Evolutionary conservation across 2,888 invertebrate genomes (phyloP), one percentile per base, ranked within the genome.

Genomic region (Strigamia maritima): DNA sequence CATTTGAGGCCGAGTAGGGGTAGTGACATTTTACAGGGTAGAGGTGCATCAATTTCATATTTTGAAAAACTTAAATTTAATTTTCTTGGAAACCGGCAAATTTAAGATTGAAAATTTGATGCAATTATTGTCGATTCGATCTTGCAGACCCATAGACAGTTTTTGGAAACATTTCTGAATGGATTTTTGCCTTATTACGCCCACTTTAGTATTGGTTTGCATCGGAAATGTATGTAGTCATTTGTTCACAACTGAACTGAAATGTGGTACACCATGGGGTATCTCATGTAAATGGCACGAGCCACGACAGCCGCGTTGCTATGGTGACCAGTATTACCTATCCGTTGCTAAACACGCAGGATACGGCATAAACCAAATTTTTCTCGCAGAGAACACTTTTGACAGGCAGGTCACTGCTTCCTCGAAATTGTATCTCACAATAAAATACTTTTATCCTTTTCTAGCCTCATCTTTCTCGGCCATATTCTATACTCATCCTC

Each of bases 361-460:
- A 65, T 65, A 65, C 16, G 16, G 65, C 24, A 65, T 65, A 65
- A 65, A 65, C 65, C 14, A 65, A 65, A 65, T 65, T 65, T 65
- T 24, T 26, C 24, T 65, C 28, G 24, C 1, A 26, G 65, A 26
- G 65, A 26, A 60, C 26, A 65, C 6, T 24, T 16, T 24, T 65
- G 26, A 26, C 65, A 65, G 65, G 24, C 65, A 65, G 65, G 65
- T 65, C 65, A 65, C 65, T 26, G 65, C 65, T 26, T 65, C 65
- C 16, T 49, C 19, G 65, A 65, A 65, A 65, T 65, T 26, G 65
- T 65, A 65, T 65, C 65, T 65, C 26, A 26, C 65, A 65, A 65
- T 65, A 65, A 65, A 65, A 65, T 24, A 65, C 65, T 65, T 49
- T 49, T 49, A 14, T 44, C 44, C 44, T 16, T 4, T 22, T n/a